Percentiles rank a stretch among this genome's conserved stretches.
phyloP scores from a whole-genome alignment of 1,140 invertebrate species.

The Agrilus planipennis region DNA sequence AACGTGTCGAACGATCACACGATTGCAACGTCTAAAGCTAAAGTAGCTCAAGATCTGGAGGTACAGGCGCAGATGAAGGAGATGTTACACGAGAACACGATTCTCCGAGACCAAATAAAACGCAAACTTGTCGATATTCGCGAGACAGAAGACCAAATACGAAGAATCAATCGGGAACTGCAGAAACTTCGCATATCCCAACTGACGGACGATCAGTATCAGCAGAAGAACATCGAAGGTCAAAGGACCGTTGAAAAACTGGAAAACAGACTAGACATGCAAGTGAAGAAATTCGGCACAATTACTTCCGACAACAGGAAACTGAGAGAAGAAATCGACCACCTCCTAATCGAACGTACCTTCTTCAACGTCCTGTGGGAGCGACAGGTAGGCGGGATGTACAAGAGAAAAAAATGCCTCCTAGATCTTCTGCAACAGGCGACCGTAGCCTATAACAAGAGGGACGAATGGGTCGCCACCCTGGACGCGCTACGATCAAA shows the following conservation, averaged over 20 bases:
- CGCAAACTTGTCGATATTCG: constrained; percentile 1
- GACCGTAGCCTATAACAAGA: constrained; percentile 68
- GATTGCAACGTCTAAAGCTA: no score
- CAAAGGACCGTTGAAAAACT: constrained; percentile 43
- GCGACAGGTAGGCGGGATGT: constrained; percentile 55
- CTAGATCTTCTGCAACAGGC: constrained; percentile 70
- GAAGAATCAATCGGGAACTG: constrained; percentile 1
- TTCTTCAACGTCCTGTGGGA: constrained; percentile 47
- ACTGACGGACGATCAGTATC: constrained; percentile 5
- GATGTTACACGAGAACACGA: no score
- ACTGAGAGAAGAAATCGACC: constrained; percentile 64
- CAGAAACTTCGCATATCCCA: constrained; percentile 1
- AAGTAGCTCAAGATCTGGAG: no score
- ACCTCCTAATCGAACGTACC: constrained; percentile 57
- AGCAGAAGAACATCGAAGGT: constrained; percentile 3
- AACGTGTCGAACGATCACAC: no score
- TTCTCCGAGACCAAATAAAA: constrained; percentile 5
- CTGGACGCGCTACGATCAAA: constrained; percentile 61
- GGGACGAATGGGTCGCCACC: constrained; percentile 71
- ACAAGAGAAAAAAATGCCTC: constrained; percentile 57
- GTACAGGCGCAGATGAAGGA: no score
- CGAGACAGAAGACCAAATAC: constrained; percentile 7
- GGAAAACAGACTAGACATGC: constrained; percentile 58
- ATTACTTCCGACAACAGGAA: constrained; percentile 60
- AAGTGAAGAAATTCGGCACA: constrained; percentile 60